Base-by-base conservation (phyloP, 2,797 vertebrate species). In the Antrozous pallidus region DNA sequence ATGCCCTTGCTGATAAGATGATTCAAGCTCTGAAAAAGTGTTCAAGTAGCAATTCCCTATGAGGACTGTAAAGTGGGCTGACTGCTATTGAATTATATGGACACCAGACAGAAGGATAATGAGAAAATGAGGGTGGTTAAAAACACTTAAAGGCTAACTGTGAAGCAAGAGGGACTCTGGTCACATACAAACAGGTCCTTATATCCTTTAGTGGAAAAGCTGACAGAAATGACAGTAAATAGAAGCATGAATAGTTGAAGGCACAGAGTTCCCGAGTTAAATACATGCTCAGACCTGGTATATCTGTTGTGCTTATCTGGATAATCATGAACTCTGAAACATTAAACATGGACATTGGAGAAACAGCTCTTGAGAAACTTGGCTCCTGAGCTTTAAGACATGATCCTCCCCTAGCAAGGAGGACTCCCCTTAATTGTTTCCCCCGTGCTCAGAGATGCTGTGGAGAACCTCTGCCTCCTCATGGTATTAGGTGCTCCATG, bases 351-450 rank as follows among this genome's bases (percentile, higher is more conserved):
- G 7, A 45, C 12, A 40, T 13, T 20, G 26, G 6, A 40, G 17
- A 69, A 42, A 13, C 45, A 74, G 16, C 7, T 36, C 11, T 67
- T 54, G 54, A 49, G 13, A 16, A 67, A 24, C 40, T 71, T 45
- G 38, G 22, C 17, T 56, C 70, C 18, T 63, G 1, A 79, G 6
- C 33, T 67, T 69, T 22, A 73, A 93, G 28, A 28, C 4, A n/a
- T 22, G 26, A 13, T 6, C 17, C 2, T 6, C 1, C 0, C 2
- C 17, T 61, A 10, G 74, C 22, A 56, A 38, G 3, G 0, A 47
- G 54, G 36, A 17, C 3, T 22, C 28, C 0, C 5, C 1, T 24
- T 13, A 36, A 5, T 83, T 45, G 17, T 5, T 26, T 80, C 10
- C 7, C 17, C 12, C 13, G 1, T 36, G 8, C 16, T 45, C 36